Evolutionary conservation across 2,888 invertebrate species (phyloP).

Genomic region (Periphyllus acericola): DNA sequence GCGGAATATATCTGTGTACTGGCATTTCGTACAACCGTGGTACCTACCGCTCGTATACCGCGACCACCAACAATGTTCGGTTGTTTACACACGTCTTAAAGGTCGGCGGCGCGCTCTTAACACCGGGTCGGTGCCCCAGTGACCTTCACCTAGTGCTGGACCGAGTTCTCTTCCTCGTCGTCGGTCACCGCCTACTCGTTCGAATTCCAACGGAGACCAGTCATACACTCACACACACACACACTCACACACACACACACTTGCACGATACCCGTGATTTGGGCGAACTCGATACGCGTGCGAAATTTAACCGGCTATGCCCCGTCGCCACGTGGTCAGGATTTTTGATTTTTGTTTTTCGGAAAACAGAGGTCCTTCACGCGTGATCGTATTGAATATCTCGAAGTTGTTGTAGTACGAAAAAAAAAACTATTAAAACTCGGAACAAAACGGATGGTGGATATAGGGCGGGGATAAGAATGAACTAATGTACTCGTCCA

Average conservation of each 20-base stretch:
- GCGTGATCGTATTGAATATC: no score
- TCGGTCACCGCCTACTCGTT: not conserved
- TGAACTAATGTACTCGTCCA: no score
- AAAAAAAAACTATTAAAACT: no score
- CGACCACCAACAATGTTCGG: not conserved
- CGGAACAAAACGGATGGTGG: no score
- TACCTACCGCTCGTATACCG: not conserved
- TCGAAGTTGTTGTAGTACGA: no score
- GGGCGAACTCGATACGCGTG: not conserved
- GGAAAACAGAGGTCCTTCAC: no score
- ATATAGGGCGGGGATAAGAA: not conserved
- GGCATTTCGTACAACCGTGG: not conserved
- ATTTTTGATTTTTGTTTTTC: no score
- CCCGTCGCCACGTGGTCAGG: not conserved
- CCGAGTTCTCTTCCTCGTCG: not conserved
- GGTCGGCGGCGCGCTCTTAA: not conserved
- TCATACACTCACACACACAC: not conserved
- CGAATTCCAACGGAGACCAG: constrained; percentile 22
- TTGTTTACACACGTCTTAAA: not conserved
- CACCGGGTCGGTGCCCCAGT: constrained; percentile 13
- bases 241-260: not conserved
- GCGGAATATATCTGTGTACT: not conserved
- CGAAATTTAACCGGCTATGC: not conserved
- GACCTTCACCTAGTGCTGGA: constrained; percentile 38
- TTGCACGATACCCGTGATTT: not conserved